Percentiles rank a stretch among this genome's conserved stretches.
Conservation (phyloP, 2,888 invertebrate species). For the Girardia tigrina region DNA sequence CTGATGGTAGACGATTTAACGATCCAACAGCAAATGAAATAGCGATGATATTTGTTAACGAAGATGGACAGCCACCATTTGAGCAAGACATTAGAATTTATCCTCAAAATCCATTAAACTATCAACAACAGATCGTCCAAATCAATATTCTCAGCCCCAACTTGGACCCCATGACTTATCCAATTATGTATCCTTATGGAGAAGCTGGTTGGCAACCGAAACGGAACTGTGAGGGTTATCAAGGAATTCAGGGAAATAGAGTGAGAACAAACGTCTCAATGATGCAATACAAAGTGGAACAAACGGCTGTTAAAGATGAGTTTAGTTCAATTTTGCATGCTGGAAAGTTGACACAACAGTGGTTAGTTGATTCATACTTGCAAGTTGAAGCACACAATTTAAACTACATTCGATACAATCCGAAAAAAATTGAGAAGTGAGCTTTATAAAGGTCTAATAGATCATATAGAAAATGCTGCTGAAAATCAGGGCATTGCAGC, state of each 20-base stretch:
- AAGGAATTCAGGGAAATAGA: background rate
- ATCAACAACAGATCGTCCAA: too few relatives aligned
- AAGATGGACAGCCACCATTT: too few relatives aligned
- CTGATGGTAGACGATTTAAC: too few relatives aligned
- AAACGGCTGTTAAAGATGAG: conserved; percentile 15
- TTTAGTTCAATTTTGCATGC: conserved; percentile 37
- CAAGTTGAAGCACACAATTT: conserved; percentile 38
- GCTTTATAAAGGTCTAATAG: conserved; percentile 40
- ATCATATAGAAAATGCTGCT: conserved; percentile 37
- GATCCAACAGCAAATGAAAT: too few relatives aligned
- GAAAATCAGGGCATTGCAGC: conserved; percentile 37
- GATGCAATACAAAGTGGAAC: background rate
- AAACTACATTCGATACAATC: conserved; percentile 35
- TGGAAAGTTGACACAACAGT: conserved; percentile 36
- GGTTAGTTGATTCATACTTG: conserved; percentile 37
- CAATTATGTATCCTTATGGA: conserved; percentile 43
- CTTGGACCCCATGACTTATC: conserved; percentile 49
- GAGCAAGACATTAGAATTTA: too few relatives aligned
- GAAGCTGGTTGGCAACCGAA: too few relatives aligned
- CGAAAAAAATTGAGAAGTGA: conserved; percentile 37
- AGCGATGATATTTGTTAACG: too few relatives aligned
- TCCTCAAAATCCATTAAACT: too few relatives aligned
- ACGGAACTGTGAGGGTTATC: conserved; percentile 39
- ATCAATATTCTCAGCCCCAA: too few relatives aligned
- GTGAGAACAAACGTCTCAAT: too few relatives aligned